phyloP scores from a whole-genome alignment of 2,797 vertebrate species.

The Rhyacichthys aspro region DNA sequence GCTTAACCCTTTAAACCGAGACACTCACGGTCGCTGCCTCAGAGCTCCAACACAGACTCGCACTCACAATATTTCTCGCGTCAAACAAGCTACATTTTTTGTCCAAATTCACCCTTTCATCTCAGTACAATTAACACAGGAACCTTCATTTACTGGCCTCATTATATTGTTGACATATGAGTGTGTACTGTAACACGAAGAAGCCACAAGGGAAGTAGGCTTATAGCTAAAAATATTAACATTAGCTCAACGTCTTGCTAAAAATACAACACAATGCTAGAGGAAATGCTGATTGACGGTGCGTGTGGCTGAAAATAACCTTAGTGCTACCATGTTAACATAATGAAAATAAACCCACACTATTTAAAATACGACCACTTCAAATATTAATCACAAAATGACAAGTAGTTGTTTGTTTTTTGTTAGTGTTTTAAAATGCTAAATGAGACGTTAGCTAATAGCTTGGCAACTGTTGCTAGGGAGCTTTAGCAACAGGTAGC shows the following conservation, averaged over 20 bases:
- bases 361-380: too few species aligned
- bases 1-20: constrained; percentile 79
- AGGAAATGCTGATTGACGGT: constrained; percentile 70
- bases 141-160: too few species aligned
- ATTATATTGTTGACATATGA: neutral
- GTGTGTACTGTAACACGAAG: neutral
- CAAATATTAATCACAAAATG: too few species aligned
- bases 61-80: neutral
- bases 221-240: constrained; percentile 67
- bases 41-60: neutral
- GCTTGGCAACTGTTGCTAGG: too few species aligned
- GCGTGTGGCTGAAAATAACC: constrained; percentile 36
- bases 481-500: neutral
- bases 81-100: too few species aligned
- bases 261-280: constrained; percentile 75
- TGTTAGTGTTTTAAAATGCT: too few species aligned
- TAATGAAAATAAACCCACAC: too few species aligned
- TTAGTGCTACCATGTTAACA: too few species aligned
- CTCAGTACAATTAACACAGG: too few species aligned
- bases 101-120: too few species aligned
- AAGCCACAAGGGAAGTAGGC: constrained; percentile 43
- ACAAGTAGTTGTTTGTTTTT: too few species aligned
- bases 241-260: constrained; percentile 68
- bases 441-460: too few species aligned
- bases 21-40: constrained; percentile 35